Evolutionary conservation across 1,140 invertebrate species (phyloP).

Genomic region (Leptinotarsa lineolata): DNA sequence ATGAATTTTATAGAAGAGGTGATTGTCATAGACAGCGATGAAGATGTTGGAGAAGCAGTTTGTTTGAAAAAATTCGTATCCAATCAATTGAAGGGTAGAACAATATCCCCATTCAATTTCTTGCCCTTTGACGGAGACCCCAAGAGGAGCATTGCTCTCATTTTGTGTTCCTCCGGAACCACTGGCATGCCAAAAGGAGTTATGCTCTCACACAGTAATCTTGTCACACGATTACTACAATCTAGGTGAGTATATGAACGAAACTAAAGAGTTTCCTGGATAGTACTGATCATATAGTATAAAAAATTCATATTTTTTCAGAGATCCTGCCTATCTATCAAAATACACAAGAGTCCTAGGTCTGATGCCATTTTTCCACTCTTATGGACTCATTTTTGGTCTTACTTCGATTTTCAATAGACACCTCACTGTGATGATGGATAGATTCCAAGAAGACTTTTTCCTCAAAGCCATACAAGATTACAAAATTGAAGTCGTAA

Average conservation of each 20-base stretch:
- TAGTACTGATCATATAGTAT: background rate
- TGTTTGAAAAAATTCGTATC: slow-evolving; percentile 34
- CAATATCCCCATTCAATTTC: slow-evolving; percentile 23
- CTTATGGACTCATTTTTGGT: slow-evolving; percentile 36
- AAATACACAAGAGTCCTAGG: slow-evolving; percentile 26
- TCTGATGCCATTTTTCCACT: slow-evolving; percentile 45
- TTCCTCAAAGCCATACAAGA: slow-evolving; percentile 36
- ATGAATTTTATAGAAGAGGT: slow-evolving; percentile 37
- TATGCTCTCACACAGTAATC: slow-evolving; percentile 69
- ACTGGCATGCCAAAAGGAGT: slow-evolving; percentile 80
- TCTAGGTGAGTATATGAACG: slow-evolving; percentile 23
- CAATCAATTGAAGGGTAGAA: slow-evolving; percentile 3
- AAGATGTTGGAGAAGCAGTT: slow-evolving; percentile 16
- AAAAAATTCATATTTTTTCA: slow-evolving; percentile 22
- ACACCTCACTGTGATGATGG: slow-evolving; percentile 47
- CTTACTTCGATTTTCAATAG: slow-evolving; percentile 29
- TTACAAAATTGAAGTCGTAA: slow-evolving; percentile 26
- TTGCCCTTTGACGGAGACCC: slow-evolving; percentile 33
- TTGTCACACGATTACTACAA: slow-evolving; percentile 32
- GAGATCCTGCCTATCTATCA: slow-evolving; percentile 31
- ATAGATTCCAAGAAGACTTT: slow-evolving; percentile 63
- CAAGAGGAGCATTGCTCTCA: slow-evolving; percentile 46
- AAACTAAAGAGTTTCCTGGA: background rate
- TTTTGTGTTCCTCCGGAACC: slow-evolving; percentile 66
- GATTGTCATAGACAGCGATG: slow-evolving; percentile 36